These are phyloP conservation scores for Rhineura floridana DNA, from an alignment of 2,113 vertebrate genomes.

Conservation along the genomic window DNA sequence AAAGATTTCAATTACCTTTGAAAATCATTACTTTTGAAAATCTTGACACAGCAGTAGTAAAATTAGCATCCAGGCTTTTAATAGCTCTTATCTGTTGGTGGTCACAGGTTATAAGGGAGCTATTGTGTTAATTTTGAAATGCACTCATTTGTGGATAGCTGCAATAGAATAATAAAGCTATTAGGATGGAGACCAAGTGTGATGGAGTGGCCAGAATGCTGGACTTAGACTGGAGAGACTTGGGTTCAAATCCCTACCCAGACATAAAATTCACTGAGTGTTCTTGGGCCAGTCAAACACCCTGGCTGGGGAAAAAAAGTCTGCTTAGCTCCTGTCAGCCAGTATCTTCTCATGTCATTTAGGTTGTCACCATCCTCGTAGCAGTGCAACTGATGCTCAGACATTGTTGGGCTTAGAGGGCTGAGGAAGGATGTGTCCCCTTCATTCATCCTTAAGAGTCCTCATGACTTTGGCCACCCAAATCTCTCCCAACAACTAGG, in stretches of 20 bases:
- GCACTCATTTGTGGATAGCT: neutral
- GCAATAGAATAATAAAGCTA: neutral
- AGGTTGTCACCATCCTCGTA: neutral
- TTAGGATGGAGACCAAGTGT: neutral
- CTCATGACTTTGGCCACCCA: too few relatives aligned
- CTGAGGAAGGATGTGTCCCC: too few relatives aligned
- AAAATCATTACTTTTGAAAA: constrained; percentile 54
- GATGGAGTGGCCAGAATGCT: neutral
- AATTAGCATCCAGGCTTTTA: constrained; percentile 62
- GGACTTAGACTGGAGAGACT: too few relatives aligned
- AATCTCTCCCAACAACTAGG: too few relatives aligned
- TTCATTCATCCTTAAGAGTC: too few relatives aligned
- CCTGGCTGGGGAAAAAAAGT: too few relatives aligned
- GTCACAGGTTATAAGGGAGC: constrained; percentile 57
- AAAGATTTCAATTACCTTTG: constrained; percentile 53
- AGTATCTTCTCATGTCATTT: neutral
- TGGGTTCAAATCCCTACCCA: neutral
- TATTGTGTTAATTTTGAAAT: neutral
- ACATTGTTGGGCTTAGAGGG: too few relatives aligned
- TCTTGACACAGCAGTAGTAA: constrained; percentile 46
- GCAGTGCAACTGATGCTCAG: too few relatives aligned
- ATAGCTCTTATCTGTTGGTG: constrained; percentile 70
- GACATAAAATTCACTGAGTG: neutral
- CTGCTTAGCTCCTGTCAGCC: neutral
- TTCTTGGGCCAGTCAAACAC: neutral